A percentile compares a stretch with the other conserved stretches of the same genome.
Evolutionary conservation across 2,888 invertebrate species (phyloP).

Genomic region (Drosophila helvetica): DNA sequence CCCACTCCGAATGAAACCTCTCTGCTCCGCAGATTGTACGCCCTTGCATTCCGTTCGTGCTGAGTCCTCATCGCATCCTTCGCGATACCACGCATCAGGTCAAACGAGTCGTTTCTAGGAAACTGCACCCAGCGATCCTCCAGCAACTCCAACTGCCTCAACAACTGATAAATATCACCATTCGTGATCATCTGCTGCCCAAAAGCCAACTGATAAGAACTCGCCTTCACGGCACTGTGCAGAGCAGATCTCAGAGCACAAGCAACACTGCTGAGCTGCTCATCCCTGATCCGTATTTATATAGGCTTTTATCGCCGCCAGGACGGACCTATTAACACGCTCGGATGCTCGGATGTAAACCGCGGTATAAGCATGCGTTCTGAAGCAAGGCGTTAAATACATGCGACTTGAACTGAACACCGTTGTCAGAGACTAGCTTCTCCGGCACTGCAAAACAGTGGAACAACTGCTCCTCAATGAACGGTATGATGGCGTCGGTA

Average conservation of each 20-base stretch:
- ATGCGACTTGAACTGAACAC: conserved; percentile 1
- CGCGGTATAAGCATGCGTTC: not conserved
- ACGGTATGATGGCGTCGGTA: too few relatives aligned
- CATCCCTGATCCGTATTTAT: not conserved
- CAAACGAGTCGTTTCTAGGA: not conserved
- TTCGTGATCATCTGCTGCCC: conserved; percentile 5
- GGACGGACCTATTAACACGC: not conserved
- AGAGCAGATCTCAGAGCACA: not conserved
- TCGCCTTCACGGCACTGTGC: not conserved
- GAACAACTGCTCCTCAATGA: too few relatives aligned
- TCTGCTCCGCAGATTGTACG: not conserved
- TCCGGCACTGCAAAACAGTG: too few relatives aligned
- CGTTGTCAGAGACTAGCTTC: not conserved
- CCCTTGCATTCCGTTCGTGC: not conserved
- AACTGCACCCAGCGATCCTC: too few relatives aligned
- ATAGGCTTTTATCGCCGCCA: conserved; percentile 5
- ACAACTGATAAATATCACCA: too few relatives aligned
- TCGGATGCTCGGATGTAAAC: not conserved
- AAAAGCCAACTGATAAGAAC: conserved; percentile 1
- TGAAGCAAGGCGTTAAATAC: not conserved
- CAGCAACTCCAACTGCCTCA: too few relatives aligned
- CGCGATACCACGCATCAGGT: not conserved
- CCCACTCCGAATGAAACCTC: not conserved
- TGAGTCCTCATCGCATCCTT: not conserved
- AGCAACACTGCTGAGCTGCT: not conserved